Percentiles rank a stretch among this genome's conserved stretches.
These are phyloP conservation scores for Latrodectus geometricus DNA, from an alignment of 1,140 invertebrate species.

Conservation along the genomic window DNA sequence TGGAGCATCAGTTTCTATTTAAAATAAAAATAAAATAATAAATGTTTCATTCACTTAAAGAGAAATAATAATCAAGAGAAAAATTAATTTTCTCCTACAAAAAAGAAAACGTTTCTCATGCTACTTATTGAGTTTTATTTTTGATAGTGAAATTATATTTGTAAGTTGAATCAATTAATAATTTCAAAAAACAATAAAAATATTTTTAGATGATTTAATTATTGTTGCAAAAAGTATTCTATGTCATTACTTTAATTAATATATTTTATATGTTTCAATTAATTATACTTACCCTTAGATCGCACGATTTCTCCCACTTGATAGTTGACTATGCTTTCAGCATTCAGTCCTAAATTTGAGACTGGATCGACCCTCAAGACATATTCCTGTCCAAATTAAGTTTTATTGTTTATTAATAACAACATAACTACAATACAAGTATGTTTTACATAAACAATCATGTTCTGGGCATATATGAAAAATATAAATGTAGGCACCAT, in stretches of 20 bases:
- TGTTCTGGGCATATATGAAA: no score
- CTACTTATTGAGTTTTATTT: no score
- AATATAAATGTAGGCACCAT: no score
- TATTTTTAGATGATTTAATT: not conserved
- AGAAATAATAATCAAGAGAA: no score
- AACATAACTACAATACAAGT: no score
- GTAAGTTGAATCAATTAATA: no score
- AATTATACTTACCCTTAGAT: slow-evolving; percentile 63
- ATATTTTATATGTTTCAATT: not conserved
- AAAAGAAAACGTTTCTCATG: no score
- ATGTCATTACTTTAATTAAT: not conserved
- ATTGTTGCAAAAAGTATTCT: not conserved
- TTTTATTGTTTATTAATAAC: not conserved
- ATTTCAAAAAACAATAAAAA: not conserved
- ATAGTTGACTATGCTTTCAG: slow-evolving; percentile 91
- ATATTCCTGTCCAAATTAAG: slow-evolving; percentile 77
- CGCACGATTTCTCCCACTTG: slow-evolving; percentile 87
- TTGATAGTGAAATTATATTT: no score
- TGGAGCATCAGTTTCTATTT: slow-evolving; percentile 71
- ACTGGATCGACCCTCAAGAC: slow-evolving; percentile 91
- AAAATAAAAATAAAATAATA: no score
- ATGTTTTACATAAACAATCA: no score
- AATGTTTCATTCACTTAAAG: no score
- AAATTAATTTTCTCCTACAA: no score
- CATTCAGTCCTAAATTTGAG: slow-evolving; percentile 88